A percentile compares a stretch with the other conserved stretches of the same genome.
These are phyloP conservation scores for Agrypnus murinus DNA, from an alignment of 2,888 invertebrate genomes.

Conservation along the genomic window DNA sequence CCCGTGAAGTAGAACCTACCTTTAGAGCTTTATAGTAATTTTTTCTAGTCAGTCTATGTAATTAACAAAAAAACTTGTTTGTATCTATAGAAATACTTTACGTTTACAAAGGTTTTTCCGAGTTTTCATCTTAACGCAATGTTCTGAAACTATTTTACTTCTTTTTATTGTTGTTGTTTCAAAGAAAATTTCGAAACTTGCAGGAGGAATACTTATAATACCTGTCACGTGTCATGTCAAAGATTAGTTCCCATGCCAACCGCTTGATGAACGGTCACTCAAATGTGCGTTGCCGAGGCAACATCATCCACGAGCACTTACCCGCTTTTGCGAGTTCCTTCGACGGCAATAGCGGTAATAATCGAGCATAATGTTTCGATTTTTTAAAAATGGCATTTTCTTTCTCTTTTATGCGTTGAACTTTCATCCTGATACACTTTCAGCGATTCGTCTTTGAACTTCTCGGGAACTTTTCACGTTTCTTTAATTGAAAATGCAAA, in stretches of 20 bases:
- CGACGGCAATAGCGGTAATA: constrained; percentile 31
- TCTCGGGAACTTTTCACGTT: no score
- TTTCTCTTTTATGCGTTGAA: not conserved
- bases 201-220: constrained; percentile 46
- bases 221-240: constrained; percentile 52
- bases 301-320: constrained; percentile 45
- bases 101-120: no score
- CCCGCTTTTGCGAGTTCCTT: constrained; percentile 36
- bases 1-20: no score
- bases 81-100: no score
- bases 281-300: constrained; percentile 49
- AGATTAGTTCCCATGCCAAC: constrained; percentile 53
- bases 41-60: no score
- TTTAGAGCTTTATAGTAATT: no score
- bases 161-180: not conserved
- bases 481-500: no score
- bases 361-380: constrained; percentile 39
- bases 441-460: no score
- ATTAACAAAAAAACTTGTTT: no score
- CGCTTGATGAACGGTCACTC: constrained; percentile 52
- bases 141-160: no score
- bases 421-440: no score
- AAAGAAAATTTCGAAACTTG: constrained; percentile 32
- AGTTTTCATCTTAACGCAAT: no score
- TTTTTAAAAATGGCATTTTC: constrained; percentile 36